Evolutionary conservation across 2,113 vertebrate genomes (phyloP), one percentile per base, ranked within the genome.

Genomic region (Galbula dea): DNA sequence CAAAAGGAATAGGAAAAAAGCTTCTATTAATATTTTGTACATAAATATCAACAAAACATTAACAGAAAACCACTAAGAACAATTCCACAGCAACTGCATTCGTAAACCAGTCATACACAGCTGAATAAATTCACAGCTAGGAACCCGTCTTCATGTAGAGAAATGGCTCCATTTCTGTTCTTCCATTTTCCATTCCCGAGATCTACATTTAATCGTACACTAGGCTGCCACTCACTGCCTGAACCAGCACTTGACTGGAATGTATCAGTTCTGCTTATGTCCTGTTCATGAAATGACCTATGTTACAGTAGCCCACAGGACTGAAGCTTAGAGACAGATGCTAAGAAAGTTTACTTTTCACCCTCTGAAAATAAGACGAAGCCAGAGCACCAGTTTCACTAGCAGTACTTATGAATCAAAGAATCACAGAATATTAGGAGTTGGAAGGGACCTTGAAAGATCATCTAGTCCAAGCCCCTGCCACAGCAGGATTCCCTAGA

Each of bases 1-100:
- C 98, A 98, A 93, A 97, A 97, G 32, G 92, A 97, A 97, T 68
- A 96, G 95, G 10, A 92, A 86, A 91, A 97, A 54, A 96, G 7
- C n/a, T 96, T 96, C 86, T 92, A 95, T 98, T 97, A 98, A 91
- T 90, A 97, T 93, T 96, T 96, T 69, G 68, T 92, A 75, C 55
- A 30, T 61, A 36, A 82, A 63, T 52, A 23, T 36, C 55, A 78
- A 93, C 10, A 75, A 81, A 73, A 55, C 16, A 54, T 63, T 82
- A 78, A 52, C 32, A 76, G 43, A 88, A 68, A 84, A 57, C 10
- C 30, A 73, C 19, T 45, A 43, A 74, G 82, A 77, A 46, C 46
- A 86, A 63, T 63, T 85, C 36, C 18, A 67, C 8, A 85, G 22
- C 8, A 85, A 77, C 54, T 88, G 8, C 13, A 49, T 17, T 39